Conservation (phyloP, 2,113 vertebrate species). For the Nycticebus coucang region DNA sequence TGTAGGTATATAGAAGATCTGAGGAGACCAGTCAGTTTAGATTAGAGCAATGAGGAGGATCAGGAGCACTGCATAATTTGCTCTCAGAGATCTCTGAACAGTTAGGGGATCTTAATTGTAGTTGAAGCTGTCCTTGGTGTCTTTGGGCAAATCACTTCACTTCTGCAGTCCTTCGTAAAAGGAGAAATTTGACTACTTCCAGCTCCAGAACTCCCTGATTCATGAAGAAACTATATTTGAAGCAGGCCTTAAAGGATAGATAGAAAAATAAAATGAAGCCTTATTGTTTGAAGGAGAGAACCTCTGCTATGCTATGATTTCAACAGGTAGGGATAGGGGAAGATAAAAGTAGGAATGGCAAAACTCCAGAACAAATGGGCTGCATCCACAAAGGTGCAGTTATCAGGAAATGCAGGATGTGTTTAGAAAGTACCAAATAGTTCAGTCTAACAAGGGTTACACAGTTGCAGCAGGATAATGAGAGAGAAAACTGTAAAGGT, state of each 20-base stretch:
- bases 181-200: background rate
- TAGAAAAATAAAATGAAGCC: slow-evolving; percentile 24
- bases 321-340: background rate
- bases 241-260: background rate
- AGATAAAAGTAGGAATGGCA: background rate
- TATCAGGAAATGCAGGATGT: background rate
- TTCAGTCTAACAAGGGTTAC: background rate
- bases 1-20: background rate
- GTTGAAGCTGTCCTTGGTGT: background rate
- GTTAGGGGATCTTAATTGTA: background rate
- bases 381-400: background rate
- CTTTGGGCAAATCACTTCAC: background rate
- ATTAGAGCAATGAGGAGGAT: background rate
- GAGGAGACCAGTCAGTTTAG: background rate
- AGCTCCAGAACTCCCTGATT: background rate
- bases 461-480: background rate
- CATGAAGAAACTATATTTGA: slow-evolving; percentile 14
- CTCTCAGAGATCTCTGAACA: background rate
- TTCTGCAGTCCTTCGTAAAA: background rate
- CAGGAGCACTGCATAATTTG: background rate
- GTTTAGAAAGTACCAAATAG: background rate
- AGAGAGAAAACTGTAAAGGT: background rate
- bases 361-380: background rate
- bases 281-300: background rate
- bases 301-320: background rate